Evolutionary conservation across 2,113 vertebrate genomes (phyloP).

Genomic region (Otis tarda): DNA sequence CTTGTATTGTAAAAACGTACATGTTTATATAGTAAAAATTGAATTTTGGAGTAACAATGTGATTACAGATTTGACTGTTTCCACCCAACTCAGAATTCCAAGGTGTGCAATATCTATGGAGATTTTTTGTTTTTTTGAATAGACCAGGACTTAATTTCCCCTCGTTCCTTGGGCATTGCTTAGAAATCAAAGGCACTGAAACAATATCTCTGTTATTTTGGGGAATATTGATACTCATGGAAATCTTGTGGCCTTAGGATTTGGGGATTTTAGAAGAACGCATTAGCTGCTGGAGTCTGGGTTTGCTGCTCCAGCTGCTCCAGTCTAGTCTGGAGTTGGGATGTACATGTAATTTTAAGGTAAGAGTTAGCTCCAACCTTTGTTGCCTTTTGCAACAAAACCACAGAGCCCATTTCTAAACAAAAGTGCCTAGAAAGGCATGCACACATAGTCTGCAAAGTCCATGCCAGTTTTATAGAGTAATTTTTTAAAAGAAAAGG

Average conservation of each 20-base stretch:
- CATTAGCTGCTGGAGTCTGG: background rate
- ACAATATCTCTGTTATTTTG: background rate
- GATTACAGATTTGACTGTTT: background rate
- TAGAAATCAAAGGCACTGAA: background rate
- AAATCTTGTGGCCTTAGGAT: background rate
- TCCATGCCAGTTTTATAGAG: background rate
- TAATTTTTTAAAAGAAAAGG: background rate
- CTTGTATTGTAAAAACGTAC: background rate
- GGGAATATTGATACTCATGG: background rate
- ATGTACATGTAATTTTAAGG: background rate
- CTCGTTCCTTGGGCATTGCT: background rate
- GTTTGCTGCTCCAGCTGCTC: too few species aligned
- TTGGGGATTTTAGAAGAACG: background rate
- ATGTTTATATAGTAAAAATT: background rate
- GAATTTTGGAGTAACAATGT: background rate
- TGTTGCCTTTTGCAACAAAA: background rate
- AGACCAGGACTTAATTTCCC: background rate
- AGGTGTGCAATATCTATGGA: background rate
- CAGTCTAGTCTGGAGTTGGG: too few species aligned
- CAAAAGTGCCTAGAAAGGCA: background rate
- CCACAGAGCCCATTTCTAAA: background rate
- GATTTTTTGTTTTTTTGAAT: background rate
- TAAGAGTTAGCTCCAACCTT: background rate
- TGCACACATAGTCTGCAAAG: background rate
- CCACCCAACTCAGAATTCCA: background rate